Evolutionary conservation across 2,888 invertebrate genomes (phyloP), one percentile per base, ranked within the genome.

Genomic region (Drosophila algonquin): DNA sequence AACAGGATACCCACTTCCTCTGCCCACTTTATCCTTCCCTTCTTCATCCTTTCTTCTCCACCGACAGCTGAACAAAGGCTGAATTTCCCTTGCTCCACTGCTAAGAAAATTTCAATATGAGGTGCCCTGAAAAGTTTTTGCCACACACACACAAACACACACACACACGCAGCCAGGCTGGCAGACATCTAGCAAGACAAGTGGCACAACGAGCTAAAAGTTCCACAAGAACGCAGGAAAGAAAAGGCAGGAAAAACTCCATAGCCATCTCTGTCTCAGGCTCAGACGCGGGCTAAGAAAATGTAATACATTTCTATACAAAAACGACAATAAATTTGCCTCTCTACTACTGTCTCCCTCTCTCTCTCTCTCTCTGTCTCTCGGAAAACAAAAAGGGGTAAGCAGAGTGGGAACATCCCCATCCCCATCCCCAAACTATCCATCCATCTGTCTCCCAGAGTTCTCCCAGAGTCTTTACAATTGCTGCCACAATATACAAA

Each of bases 221-320:
- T 40, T 40, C 40, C 2, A 40, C 7, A 40, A 40, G 40, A 40
- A 40, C 40, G 14, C 40, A 40, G 40, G 14, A 1, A 40, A 40
- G 40, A 14, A 40, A n/a, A n/a, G n/a, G n/a, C n/a, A n/a, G 40
- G 14, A 40, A 40, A 6, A 40, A 40, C 40, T 14, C 40, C 40
- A 40, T 40, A 35, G 6, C 40, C 53, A 48, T 48, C 62, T 56
- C 62, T 63, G 55, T 56, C 40, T 45, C 53, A 59, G 52, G 44
- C 56, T 47, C 53, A 59, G 52, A 35, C 56, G 63, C 1, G 40
- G 40, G 40, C 40, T 40, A 40, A 40, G 40, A 40, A 40, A 40
- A 40, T 40, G 40, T 40, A 40, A 40, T 40, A 40, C 14, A 40
- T 40, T 40, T 40, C 40, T 40, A n/a, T 40, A 40, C 40, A 7